Conservation (phyloP, 2,113 vertebrate species). For the Craseonycteris thonglongyai region DNA sequence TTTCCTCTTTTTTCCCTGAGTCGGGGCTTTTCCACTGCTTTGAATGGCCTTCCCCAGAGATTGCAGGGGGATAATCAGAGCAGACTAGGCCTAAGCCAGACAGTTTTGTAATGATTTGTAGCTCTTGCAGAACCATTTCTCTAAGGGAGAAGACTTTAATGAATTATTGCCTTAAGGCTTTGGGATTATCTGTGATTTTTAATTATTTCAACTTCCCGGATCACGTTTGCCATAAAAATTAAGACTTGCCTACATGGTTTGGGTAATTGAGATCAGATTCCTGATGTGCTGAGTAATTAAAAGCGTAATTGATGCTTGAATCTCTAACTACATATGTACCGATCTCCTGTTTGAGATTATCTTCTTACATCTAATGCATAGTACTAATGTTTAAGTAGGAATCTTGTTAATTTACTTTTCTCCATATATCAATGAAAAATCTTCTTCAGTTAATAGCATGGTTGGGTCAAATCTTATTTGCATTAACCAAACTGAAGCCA, state of each 20-base stretch:
- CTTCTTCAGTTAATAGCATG: neutral
- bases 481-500: neutral
- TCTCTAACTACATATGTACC: neutral
- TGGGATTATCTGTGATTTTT: constrained; percentile 48
- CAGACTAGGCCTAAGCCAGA: constrained; percentile 1
- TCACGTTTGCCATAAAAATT: constrained; percentile 19
- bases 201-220: constrained; percentile 51
- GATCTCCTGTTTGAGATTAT: constrained; percentile 17
- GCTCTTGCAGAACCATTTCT: constrained; percentile 47
- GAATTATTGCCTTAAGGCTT: constrained; percentile 43
- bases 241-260: neutral
- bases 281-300: constrained; percentile 41
- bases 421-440: neutral
- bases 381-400: neutral
- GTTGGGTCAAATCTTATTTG: neutral
- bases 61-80: constrained; percentile 11
- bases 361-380: constrained; percentile 7
- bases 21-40: neutral
- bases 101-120: constrained; percentile 54
- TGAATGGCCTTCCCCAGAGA: constrained; percentile 2
- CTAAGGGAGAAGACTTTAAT: constrained; percentile 40
- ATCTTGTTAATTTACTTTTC: neutral
- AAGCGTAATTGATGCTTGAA: constrained; percentile 33
- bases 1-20: neutral
- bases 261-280: constrained; percentile 29